Percentiles rank a stretch among this genome's conserved stretches.
phyloP scores from a whole-genome alignment of 2,888 invertebrate species.

The Galeruca laticollis region DNA sequence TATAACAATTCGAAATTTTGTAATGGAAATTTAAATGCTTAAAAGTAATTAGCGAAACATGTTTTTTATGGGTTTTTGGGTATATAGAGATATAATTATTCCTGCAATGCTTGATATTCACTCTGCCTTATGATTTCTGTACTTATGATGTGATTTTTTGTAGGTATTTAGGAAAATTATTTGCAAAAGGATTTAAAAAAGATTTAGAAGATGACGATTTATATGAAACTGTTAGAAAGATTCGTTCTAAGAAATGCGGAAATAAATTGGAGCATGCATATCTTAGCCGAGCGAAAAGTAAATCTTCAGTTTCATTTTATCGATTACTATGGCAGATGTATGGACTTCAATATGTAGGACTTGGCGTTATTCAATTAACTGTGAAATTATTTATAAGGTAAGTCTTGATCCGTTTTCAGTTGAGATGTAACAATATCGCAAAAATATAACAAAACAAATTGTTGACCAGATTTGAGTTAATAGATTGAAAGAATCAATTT shows the following conservation, averaged over 20 bases:
- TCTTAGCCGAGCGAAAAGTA: slow-evolving; percentile 46
- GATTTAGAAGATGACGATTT: slow-evolving; percentile 75
- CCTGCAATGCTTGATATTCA: too few relatives aligned
- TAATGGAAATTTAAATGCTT: too few relatives aligned
- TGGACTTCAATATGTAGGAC: slow-evolving; percentile 47
- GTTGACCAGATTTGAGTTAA: too few relatives aligned
- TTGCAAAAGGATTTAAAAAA: slow-evolving; percentile 73
- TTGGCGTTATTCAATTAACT: slow-evolving; percentile 48
- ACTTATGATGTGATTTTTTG: not conserved
- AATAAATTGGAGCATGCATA: slow-evolving; percentile 60
- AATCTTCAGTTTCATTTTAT: slow-evolving; percentile 49
- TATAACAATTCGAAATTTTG: too few relatives aligned
- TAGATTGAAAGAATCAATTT: too few relatives aligned
- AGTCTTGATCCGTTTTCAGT: not conserved
- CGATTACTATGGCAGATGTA: slow-evolving; percentile 54
- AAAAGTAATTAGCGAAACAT: too few relatives aligned
- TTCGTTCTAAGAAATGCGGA: slow-evolving; percentile 53
- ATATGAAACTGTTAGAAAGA: slow-evolving; percentile 69
- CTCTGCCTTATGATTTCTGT: not conserved
- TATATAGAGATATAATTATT: too few relatives aligned
- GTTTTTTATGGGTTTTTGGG: too few relatives aligned
- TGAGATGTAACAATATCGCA: too few relatives aligned
- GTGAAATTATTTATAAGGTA: slow-evolving; percentile 48
- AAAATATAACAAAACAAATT: too few relatives aligned
- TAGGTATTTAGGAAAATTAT: slow-evolving; percentile 70